Percentiles rank a stretch among this genome's conserved stretches.
These are phyloP conservation scores for Cyrtorhinus lividipennis DNA, from an alignment of 1,140 invertebrate genomes.

Conservation along the genomic window DNA sequence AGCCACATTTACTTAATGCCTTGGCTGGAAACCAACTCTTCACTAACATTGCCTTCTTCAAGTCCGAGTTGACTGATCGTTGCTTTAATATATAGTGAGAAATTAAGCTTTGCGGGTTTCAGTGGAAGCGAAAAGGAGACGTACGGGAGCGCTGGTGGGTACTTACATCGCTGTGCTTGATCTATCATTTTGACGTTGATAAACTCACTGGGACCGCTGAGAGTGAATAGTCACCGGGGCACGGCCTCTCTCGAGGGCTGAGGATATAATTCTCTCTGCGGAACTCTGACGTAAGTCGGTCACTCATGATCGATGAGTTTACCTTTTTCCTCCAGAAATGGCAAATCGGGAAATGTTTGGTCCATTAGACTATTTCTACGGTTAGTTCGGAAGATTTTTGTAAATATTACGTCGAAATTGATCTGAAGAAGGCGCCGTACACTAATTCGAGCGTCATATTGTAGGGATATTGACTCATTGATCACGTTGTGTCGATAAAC, in stretches of 20 bases:
- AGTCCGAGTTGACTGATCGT: background rate
- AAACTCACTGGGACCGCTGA: background rate
- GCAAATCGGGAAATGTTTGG: no score
- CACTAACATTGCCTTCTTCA: background rate
- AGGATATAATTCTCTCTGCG: background rate
- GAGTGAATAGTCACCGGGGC: background rate
- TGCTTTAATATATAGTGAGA: background rate
- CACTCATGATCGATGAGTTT: background rate
- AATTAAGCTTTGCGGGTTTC: background rate
- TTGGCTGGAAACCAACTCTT: background rate
- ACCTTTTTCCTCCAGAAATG: background rate
- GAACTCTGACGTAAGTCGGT: background rate
- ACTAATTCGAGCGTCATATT: no score
- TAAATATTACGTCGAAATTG: no score
- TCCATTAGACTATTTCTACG: no score
- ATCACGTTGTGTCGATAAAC: no score
- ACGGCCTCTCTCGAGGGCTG: background rate
- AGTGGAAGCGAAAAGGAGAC: background rate
- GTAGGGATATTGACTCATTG: no score
- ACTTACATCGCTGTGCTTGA: background rate
- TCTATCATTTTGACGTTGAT: background rate
- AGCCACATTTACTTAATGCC: background rate
- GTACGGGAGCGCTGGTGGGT: background rate
- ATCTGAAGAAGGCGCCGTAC: no score
- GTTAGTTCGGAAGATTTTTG: no score